Evolutionary conservation across 2,797 vertebrate genomes (phyloP).

Genomic region (Aphelocoma californica): DNA sequence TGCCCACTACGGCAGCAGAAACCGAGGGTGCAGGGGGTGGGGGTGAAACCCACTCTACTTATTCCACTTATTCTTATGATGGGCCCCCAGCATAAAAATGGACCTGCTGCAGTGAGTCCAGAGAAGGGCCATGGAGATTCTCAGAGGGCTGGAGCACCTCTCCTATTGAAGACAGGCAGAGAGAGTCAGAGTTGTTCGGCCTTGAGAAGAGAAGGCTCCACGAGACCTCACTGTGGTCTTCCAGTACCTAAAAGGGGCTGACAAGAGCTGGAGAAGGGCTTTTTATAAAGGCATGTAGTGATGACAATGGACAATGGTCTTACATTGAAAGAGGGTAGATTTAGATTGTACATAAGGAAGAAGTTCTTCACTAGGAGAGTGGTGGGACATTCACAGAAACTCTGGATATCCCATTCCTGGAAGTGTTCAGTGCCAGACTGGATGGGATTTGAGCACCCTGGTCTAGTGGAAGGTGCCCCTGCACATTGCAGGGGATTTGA

Average conservation of each 20-base stretch:
- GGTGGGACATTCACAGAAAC: background rate
- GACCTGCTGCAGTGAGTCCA: background rate
- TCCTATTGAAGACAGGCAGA: background rate
- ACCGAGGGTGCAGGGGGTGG: background rate
- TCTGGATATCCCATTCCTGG: background rate
- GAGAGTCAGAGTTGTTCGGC: background rate
- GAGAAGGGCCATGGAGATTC: background rate
- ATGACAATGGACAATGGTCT: background rate
- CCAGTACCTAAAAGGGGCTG: background rate
- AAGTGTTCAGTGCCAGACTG: background rate
- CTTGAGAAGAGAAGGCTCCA: background rate
- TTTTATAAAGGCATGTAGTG: background rate
- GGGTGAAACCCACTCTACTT: background rate
- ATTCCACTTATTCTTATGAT: background rate
- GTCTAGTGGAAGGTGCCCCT: background rate
- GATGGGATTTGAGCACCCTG: background rate
- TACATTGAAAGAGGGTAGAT: background rate
- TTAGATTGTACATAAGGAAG: background rate
- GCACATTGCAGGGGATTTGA: background rate
- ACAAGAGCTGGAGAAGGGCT: background rate
- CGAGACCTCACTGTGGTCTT: background rate
- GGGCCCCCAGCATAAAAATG: background rate
- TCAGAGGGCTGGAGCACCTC: background rate
- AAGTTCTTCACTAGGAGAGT: background rate
- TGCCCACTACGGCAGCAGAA: background rate